Base-by-base conservation (phyloP, 2,888 invertebrate species). In the Pharmacophagus antenor region DNA sequence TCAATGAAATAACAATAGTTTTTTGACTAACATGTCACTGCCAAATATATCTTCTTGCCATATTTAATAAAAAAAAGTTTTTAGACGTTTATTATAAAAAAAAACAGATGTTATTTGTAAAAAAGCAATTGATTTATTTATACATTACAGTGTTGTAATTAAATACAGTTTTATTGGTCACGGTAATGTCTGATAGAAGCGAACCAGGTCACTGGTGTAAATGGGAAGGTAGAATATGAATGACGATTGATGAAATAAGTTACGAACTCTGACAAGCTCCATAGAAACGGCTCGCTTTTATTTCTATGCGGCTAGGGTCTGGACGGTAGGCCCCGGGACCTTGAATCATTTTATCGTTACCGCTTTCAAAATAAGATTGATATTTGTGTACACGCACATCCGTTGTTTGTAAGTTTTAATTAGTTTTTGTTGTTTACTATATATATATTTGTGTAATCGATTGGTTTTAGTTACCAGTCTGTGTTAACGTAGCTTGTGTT, bases 171-270 rank as follows among this genome's bases (percentile, higher is more conserved):
- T 7, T 8, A 27, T 8, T 27, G 7, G 7, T 27, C 8, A 27
- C 10, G 31, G 10, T 10, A 10, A 27, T 31, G 31, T 31, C 31
- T 10, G 10, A n/a, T n/a, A n/a, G n/a, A 31, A 31, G 12, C 3
- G 31, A 31, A 31, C 12, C 10, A 46, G 57, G 51, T 46, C 27
- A 27, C 25, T 46, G 44, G 27, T 41, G 12, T 31, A 31, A 31
- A 31, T 31, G 23, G 15, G 25, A 41, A 77, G 73, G 74, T 72
- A 70, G 55, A 72, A 69, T 70, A 73, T 71, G 71, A 73, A 75
- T 76, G 75, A 80, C 82, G 81, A 82, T 80, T 82, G 79, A 83
- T 82, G 79, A 77, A 78, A 74, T 67, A 76, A 82, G 77, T 80
- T 80, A 67, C 58, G 65, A 72, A 80, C 74, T 76, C 65, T 65